These are phyloP conservation scores for Poeciliopsis turrubarensis DNA, from an alignment of 2,113 vertebrate species.

Conservation along the genomic window DNA sequence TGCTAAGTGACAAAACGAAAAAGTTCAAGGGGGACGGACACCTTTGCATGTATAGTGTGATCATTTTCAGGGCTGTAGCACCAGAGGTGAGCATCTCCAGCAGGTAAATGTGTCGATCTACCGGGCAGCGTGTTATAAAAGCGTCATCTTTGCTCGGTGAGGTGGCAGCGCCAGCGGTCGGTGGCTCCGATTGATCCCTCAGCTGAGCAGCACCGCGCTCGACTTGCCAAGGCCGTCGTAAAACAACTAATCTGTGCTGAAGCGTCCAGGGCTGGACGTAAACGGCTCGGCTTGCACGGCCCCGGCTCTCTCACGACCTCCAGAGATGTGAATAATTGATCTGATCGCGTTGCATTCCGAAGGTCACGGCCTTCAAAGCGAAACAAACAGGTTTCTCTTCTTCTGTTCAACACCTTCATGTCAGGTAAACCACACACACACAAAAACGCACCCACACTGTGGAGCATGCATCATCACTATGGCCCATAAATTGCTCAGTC, in stretches of 20 bases:
- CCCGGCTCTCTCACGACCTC: constrained; percentile 23
- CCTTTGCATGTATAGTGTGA: too few species aligned
- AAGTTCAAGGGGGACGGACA: too few species aligned
- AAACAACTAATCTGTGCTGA: constrained; percentile 8
- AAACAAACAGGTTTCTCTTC: constrained; percentile 46
- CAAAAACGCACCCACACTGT: not conserved
- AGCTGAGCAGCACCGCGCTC: not conserved
- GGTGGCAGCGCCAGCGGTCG: constrained; percentile 3
- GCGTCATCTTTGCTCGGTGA: constrained; percentile 23
- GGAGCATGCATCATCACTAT: constrained; percentile 1
- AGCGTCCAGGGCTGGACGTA: constrained; percentile 7
- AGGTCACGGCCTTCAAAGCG: constrained; percentile 39
- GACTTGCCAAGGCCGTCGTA: not conserved
- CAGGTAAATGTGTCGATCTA: constrained; percentile 60
- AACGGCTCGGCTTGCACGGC: constrained; percentile 34
- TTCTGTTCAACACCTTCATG: constrained; percentile 29
- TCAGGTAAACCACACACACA: constrained; percentile 6
- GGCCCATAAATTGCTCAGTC: constrained; percentile 53
- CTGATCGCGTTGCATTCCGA: constrained; percentile 31
- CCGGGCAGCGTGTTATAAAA: constrained; percentile 19
- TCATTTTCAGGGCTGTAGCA: not conserved
- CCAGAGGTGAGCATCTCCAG: constrained; percentile 25
- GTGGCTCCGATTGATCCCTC: not conserved
- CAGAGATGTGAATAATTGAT: constrained; percentile 62
- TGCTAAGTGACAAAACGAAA: not conserved